Evolutionary conservation across 2,797 vertebrate genomes (phyloP).

Genomic region (Picus viridis): DNA sequence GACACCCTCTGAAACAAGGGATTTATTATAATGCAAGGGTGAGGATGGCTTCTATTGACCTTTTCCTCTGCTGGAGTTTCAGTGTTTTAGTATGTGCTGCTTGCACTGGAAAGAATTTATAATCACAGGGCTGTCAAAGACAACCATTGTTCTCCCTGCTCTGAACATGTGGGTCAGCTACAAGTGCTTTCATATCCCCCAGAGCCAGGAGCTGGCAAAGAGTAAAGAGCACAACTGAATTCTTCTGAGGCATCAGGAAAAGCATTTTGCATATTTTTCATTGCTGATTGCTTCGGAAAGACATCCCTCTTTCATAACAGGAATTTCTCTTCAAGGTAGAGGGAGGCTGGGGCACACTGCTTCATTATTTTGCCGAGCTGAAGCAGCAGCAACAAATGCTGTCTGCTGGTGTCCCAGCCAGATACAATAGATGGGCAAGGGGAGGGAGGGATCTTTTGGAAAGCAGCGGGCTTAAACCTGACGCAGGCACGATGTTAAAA

Average conservation of each 20-base stretch:
- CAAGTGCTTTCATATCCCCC: conserved; percentile 82
- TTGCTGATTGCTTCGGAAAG: conserved; percentile 78
- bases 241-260: conserved; percentile 86
- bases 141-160: conserved; percentile 83
- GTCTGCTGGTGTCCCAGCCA: conserved; percentile 51
- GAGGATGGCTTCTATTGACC: conserved; percentile 82
- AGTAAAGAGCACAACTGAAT: conserved; percentile 82
- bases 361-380: conserved; percentile 66
- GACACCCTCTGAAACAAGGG: conserved; percentile 76
- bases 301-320: conserved; percentile 81
- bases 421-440: conserved; percentile 36
- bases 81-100: conserved; percentile 83
- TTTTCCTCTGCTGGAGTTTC: conserved; percentile 82
- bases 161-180: conserved; percentile 85
- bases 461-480: conserved; percentile 20
- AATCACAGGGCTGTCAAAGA: conserved; percentile 84
- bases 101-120: conserved; percentile 86
- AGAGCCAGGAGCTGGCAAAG: conserved; percentile 79
- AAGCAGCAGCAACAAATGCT: conserved; percentile 63
- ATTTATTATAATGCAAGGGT: conserved; percentile 77
- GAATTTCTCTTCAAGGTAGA: conserved; percentile 79
- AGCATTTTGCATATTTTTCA: conserved; percentile 84
- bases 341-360: conserved; percentile 62
- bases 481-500: conserved; percentile 45
- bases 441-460: background rate